These are phyloP conservation scores for Marisa cornuarietis DNA, from an alignment of 1,140 invertebrate genomes.

Conservation along the genomic window DNA sequence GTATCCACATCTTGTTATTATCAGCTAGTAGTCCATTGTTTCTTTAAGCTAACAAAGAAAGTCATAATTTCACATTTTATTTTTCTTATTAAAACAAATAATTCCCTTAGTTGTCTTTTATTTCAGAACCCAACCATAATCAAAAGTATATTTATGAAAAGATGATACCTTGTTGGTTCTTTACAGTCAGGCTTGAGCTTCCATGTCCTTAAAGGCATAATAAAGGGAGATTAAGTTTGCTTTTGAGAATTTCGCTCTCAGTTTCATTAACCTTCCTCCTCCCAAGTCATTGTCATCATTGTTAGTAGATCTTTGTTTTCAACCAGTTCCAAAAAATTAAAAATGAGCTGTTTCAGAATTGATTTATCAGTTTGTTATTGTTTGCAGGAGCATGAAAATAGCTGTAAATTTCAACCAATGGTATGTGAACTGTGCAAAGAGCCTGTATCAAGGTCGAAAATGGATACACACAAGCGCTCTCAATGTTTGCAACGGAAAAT, in stretches of 20 bases:
- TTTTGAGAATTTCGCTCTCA: not conserved
- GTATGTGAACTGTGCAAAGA: conserved; percentile 48
- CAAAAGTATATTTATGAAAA: too few relatives aligned
- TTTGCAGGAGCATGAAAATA: conserved; percentile 39
- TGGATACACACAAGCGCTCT: conserved; percentile 43
- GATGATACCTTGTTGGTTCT: too few relatives aligned
- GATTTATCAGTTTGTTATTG: not conserved
- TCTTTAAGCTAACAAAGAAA: too few relatives aligned
- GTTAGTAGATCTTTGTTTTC: too few relatives aligned
- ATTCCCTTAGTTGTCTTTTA: too few relatives aligned
- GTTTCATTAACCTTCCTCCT: not conserved
- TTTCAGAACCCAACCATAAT: too few relatives aligned
- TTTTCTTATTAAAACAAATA: too few relatives aligned
- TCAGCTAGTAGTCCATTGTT: too few relatives aligned
- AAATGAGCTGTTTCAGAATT: not conserved
- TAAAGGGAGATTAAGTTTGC: not conserved
- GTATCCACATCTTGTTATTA: too few relatives aligned
- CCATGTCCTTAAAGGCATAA: not conserved
- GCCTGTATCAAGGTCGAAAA: conserved; percentile 34
- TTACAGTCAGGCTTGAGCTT: not conserved
- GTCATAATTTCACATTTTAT: not conserved
- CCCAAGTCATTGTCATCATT: too few relatives aligned
- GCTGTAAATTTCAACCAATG: conserved; percentile 38
- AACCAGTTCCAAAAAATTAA: not conserved
- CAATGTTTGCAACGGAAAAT: conserved; percentile 46